Conservation (phyloP, 1,140 invertebrate species). For the Drosophila pectinifera region DNA sequence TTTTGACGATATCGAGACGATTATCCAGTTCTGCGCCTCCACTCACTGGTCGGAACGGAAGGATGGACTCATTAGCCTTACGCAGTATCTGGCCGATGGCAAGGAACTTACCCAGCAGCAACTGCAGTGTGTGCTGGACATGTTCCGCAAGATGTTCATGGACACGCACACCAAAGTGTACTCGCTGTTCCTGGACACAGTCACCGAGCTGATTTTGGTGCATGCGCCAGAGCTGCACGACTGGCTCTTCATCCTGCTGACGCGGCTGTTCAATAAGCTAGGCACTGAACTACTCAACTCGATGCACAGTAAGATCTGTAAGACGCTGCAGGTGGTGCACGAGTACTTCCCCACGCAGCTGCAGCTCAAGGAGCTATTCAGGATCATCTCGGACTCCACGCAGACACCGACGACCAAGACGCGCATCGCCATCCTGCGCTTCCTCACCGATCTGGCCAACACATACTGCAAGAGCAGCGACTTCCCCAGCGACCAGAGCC, state of each 20-base stretch:
- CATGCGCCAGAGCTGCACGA: slow-evolving; percentile 94
- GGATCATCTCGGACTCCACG: slow-evolving; percentile 94
- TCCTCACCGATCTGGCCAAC: slow-evolving; percentile 90
- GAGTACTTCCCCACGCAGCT: slow-evolving; percentile 88
- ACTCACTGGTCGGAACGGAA: slow-evolving; percentile 96
- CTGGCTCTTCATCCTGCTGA: slow-evolving; percentile 95
- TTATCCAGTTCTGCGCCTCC: slow-evolving; percentile 94
- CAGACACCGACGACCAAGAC: slow-evolving; percentile 96
- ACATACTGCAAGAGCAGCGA: slow-evolving; percentile 86
- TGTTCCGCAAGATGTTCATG: slow-evolving; percentile 98
- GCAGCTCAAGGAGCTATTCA: slow-evolving; percentile 88
- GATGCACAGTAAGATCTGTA: slow-evolving; percentile 94
- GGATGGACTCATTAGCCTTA: slow-evolving; percentile 94
- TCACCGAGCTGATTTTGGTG: slow-evolving; percentile 94
- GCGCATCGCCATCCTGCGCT: slow-evolving; percentile 90
- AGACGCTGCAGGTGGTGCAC: slow-evolving; percentile 94
- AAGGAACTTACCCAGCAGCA: slow-evolving; percentile 80
- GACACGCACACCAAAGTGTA: slow-evolving; percentile 99
- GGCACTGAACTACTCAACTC: slow-evolving; percentile 96
- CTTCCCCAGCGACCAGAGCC: slow-evolving; percentile 85
- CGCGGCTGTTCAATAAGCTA: slow-evolving; percentile 93
- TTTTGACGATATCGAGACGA: slow-evolving; percentile 93
- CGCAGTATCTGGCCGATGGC: slow-evolving; percentile 83
- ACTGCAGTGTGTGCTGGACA: slow-evolving; percentile 87
- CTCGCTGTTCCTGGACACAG: slow-evolving; percentile 95